Evolutionary conservation across 2,113 vertebrate genomes (phyloP).

Genomic region (Zosterops lateralis): DNA sequence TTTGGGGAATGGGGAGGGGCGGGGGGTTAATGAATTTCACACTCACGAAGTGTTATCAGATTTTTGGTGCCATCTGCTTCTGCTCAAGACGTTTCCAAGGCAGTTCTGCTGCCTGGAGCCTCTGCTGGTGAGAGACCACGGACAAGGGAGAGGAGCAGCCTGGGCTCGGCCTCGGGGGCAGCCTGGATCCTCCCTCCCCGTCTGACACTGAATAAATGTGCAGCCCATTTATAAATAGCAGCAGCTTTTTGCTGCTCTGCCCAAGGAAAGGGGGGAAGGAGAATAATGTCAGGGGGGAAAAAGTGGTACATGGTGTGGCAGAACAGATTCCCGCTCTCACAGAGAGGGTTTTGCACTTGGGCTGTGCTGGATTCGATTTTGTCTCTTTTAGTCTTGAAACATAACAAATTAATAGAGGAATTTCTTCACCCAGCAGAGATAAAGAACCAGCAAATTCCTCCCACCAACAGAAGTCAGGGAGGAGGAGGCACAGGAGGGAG

Average conservation of each 20-base stretch:
- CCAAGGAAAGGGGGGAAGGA: neutral
- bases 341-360: neutral
- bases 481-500: neutral
- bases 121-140: neutral
- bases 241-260: neutral
- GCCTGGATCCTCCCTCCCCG: neutral
- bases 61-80: conserved; percentile 49
- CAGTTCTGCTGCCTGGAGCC: neutral
- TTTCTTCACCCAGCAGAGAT: neutral
- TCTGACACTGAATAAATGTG: conserved; percentile 46
- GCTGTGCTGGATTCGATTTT: neutral
- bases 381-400: neutral
- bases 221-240: conserved; percentile 4
- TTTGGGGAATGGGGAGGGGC: neutral
- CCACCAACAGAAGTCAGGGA: neutral
- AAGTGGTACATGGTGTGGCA: neutral
- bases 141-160: neutral
- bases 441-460: neutral
- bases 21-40: conserved; percentile 49
- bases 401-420: neutral
- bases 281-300: neutral
- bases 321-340: neutral
- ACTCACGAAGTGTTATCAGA: neutral
- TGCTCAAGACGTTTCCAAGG: conserved; percentile 14
- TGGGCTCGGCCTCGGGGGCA: neutral